Base-by-base conservation (phyloP, 37 sponge, comb jelly and placozoan genomes). In the Chondrilla cf. caribensis region DNA sequence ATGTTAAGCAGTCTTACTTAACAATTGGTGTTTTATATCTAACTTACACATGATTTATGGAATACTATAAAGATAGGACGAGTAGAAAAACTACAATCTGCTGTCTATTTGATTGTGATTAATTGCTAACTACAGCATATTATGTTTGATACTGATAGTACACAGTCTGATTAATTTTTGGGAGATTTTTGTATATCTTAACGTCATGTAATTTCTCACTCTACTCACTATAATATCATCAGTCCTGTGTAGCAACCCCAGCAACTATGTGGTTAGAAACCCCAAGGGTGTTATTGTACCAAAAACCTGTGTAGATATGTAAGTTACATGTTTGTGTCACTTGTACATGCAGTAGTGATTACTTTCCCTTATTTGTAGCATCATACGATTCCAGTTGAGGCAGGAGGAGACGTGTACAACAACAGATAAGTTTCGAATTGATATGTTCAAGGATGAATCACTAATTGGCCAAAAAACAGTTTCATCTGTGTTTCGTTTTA, bases 251-350 rank as follows among this genome's bases (percentile, higher is more conserved):
- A 93, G 75, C 54, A 58, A 80, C 24, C 94, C 88, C 19, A 26
- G 82, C 6, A 84, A 79, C 19, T 93, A 90, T 57, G 65, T 70
- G 3, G 90, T 93, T 6, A 33, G 65, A 22, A 85, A 93, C 15
- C 71, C 90, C 3, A 70, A 84, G 57, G 94, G 94, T 25, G 25
- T 24, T 44, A 67, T 93, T 58, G 84, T 84, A 42, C 70, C 90
- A 29, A 79, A 87, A 14, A 81, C 83, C 79, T 90, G 94, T 70
- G 86, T 87, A 24, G 94, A 93, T 68, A 77, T 93, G 94, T 93
- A 70, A 87, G 94, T 77, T 38, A 24, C 5, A 18, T 75, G 33
- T 11, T 8, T 44, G n/a, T 57, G 58, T 58, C 39, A 70, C 39
- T 67, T 81, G 29, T 14, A 28, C 35, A 60, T 71, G 14, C 29